A percentile compares a stretch with the other conserved stretches of the same genome.
Conservation (phyloP, 1,140 invertebrate genomes). For the Magallana gigas region DNA sequence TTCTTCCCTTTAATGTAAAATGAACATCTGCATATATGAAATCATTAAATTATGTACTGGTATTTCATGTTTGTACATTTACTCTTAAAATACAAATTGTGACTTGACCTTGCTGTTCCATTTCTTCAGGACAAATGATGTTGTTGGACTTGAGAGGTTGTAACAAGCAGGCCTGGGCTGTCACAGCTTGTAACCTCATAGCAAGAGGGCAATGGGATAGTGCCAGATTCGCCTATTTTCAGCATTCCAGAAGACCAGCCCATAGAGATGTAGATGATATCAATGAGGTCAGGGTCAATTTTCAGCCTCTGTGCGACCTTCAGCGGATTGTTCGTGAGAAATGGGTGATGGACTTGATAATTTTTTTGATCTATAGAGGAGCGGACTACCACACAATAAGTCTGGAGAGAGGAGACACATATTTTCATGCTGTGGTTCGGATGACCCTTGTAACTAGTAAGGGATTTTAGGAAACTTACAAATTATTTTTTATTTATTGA, state of each 20-base stretch:
- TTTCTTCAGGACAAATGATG: not conserved
- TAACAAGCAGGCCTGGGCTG: constrained; percentile 55
- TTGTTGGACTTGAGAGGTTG: constrained; percentile 17
- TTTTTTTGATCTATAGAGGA: constrained; percentile 59
- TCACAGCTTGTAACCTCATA: constrained; percentile 60
- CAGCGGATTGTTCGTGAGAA: constrained; percentile 34
- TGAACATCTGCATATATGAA: no score
- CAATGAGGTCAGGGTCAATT: constrained; percentile 41
- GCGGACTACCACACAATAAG: constrained; percentile 61
- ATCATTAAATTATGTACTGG: no score
- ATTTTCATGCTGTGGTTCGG: constrained; percentile 63
- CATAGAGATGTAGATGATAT: not conserved
- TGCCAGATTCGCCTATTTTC: constrained; percentile 57
- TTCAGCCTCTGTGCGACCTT: constrained; percentile 52
- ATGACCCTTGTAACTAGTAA: constrained; percentile 62
- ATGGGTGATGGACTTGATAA: constrained; percentile 57
- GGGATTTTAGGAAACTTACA: not conserved
- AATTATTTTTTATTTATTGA: no score
- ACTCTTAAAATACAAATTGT: no score
- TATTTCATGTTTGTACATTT: no score
- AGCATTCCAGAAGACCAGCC: constrained; percentile 39
- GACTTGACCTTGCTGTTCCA: not conserved
- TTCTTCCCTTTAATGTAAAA: no score
- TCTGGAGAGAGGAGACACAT: constrained; percentile 60
- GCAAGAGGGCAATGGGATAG: constrained; percentile 49